Conservation (phyloP, 2,113 vertebrate genomes). For the Cyrtonyx montezumae region DNA sequence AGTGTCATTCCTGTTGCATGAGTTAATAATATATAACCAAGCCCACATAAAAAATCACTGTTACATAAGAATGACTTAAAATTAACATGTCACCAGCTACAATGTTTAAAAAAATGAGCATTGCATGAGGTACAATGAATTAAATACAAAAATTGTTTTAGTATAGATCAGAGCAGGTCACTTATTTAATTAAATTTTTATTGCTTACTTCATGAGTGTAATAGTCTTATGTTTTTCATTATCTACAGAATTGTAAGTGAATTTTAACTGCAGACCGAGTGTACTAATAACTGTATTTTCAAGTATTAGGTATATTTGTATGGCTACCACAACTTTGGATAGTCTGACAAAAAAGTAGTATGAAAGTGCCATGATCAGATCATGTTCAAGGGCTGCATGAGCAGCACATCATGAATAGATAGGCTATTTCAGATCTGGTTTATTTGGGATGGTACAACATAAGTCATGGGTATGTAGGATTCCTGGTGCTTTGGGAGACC, state of each 20-base stretch:
- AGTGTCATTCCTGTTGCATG: neutral
- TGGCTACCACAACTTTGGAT: neutral
- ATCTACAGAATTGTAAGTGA: neutral
- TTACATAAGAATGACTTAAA: neutral
- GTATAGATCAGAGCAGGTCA: neutral
- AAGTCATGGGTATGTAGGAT: neutral
- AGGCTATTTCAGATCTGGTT: neutral
- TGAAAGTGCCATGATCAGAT: neutral
- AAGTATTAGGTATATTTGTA: neutral
- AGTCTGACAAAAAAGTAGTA: neutral
- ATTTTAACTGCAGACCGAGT: neutral
- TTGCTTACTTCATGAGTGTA: neutral
- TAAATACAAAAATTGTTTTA: neutral
- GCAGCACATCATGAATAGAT: neutral
- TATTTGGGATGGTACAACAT: neutral
- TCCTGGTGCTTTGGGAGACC: neutral
- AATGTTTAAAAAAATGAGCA: neutral
- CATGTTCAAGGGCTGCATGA: too few species aligned
- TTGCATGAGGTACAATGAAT: neutral
- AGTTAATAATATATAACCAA: neutral
- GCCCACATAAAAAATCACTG: neutral
- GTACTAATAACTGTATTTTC: neutral
- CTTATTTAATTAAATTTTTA: too few species aligned
- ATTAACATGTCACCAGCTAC: neutral
- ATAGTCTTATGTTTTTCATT: neutral